Percentiles rank a stretch among this genome's conserved stretches.
phyloP scores from a whole-genome alignment of 2,888 invertebrate genomes.

The Galerucella calmariensis region DNA sequence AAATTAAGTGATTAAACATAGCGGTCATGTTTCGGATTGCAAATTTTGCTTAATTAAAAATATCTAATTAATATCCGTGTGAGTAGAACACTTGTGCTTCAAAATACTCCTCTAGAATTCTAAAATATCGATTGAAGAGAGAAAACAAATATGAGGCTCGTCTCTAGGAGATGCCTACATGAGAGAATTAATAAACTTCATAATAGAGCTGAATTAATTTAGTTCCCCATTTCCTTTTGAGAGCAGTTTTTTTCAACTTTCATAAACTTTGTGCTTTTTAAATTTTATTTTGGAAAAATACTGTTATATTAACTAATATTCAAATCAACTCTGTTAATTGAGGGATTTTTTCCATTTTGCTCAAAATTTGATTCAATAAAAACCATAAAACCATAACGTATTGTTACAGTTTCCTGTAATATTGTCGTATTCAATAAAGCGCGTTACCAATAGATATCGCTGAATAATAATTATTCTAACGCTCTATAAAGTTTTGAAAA shows the following conservation, averaged over 20 bases:
- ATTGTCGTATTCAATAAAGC: too few species aligned
- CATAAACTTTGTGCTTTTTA: too few species aligned
- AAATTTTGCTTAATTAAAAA: conserved; percentile 60
- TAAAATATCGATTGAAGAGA: conserved; percentile 46
- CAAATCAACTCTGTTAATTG: too few species aligned
- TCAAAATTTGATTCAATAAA: too few species aligned
- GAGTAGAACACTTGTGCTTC: conserved; percentile 45
- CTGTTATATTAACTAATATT: too few species aligned
- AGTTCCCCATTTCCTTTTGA: neutral
- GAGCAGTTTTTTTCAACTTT: neutral
- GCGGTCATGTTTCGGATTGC: conserved; percentile 47
- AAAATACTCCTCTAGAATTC: conserved; percentile 49
- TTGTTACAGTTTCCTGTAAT: too few species aligned
- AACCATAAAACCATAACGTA: too few species aligned
- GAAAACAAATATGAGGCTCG: neutral
- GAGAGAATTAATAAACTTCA: conserved; percentile 16
- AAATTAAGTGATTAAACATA: conserved; percentile 45
- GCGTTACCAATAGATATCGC: too few species aligned
- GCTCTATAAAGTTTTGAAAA: too few species aligned
- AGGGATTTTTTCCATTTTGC: too few species aligned
- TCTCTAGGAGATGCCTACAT: conserved; percentile 8
- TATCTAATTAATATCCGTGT: conserved; percentile 58
- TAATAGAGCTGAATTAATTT: conserved; percentile 3
- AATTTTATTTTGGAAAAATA: too few species aligned
- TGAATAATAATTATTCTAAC: too few species aligned